Base-by-base conservation (phyloP, 1,140 invertebrate genomes). In the Bombus picipes region DNA sequence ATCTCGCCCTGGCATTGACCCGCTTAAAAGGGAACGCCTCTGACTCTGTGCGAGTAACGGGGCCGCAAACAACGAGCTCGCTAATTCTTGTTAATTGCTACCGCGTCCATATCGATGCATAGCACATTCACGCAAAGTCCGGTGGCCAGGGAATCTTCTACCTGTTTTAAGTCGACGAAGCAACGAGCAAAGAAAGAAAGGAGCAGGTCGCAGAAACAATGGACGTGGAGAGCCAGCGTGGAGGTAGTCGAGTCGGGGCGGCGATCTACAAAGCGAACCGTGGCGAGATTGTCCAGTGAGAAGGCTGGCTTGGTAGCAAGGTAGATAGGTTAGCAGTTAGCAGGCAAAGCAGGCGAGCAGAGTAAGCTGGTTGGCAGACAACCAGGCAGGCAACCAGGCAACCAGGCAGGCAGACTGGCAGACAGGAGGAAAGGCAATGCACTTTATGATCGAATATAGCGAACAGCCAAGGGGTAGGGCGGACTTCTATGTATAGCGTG, bases 371-470 rank as follows among this genome's bases (percentile, higher is more conserved):
- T 22, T 12, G 37, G 68, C 47, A 34, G 73, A 28, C 43, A 57
- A 25, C 32, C 57, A 72, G 89, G 76, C 88, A 91, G 90, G 89
- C 90, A 91, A 15, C 15, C 47, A 47, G 47, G 28, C 59, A 28
- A n/a, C 28, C 59, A 39, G 34, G 34, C 22, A 37, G 68, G 68
- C 22, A 28, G 34, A 9, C 10, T 12, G 37, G 68, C 47, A 34
- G 73, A 34, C 43, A 57, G 47, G 32, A 75, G 75, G 89, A 81
- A 91, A 91, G 90, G 89, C 90, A 91, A 88, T 88, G 90, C 87
- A 91, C 89, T 91, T 91, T 91, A 89, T 86, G 90, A 91, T 91
- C 87, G 90, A 91, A 91, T 88, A 89, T 88, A 88, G 86, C 57
- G 43, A 76, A 70, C 82, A 41, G 88, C 77, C 87, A 85, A 89